These are phyloP conservation scores for Callopanchax toddi DNA, from an alignment of 2,113 vertebrate genomes.

Conservation along the genomic window DNA sequence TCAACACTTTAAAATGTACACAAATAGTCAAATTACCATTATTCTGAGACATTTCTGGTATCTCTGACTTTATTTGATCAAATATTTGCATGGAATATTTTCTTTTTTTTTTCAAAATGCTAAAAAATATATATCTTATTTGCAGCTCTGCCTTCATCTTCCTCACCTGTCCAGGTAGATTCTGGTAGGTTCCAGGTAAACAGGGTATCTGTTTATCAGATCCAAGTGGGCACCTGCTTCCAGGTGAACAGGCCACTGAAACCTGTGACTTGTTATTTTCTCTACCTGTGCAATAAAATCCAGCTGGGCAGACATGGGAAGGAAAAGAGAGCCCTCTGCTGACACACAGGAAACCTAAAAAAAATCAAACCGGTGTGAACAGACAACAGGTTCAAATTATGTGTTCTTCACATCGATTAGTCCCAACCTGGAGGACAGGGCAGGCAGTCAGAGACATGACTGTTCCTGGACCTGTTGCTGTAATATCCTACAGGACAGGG, in stretches of 20 bases:
- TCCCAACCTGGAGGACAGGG: conserved; percentile 82
- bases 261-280: conserved; percentile 54
- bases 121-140: neutral
- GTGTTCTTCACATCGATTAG: conserved; percentile 2
- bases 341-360: conserved; percentile 79
- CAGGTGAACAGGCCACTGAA: conserved; percentile 79
- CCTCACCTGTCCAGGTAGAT: conserved; percentile 79
- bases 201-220: conserved; percentile 80
- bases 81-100: too few species aligned
- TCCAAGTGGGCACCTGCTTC: conserved; percentile 86
- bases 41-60: too few species aligned
- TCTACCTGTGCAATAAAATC: conserved; percentile 74
- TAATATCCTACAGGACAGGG: conserved; percentile 82
- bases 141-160: neutral
- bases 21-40: too few species aligned
- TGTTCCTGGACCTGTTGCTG: conserved; percentile 80
- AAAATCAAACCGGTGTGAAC: conserved; percentile 9
- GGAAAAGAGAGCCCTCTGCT: conserved; percentile 79
- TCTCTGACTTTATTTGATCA: too few species aligned
- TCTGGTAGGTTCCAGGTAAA: conserved; percentile 84
- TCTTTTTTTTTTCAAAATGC: too few species aligned
- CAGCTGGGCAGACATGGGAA: conserved; percentile 76
- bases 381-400: conserved; percentile 7
- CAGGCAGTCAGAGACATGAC: conserved; percentile 76
- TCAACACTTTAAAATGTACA: too few species aligned